phyloP scores from a whole-genome alignment of 2,797 vertebrate genomes.

The Scolopax bukidnonensis region DNA sequence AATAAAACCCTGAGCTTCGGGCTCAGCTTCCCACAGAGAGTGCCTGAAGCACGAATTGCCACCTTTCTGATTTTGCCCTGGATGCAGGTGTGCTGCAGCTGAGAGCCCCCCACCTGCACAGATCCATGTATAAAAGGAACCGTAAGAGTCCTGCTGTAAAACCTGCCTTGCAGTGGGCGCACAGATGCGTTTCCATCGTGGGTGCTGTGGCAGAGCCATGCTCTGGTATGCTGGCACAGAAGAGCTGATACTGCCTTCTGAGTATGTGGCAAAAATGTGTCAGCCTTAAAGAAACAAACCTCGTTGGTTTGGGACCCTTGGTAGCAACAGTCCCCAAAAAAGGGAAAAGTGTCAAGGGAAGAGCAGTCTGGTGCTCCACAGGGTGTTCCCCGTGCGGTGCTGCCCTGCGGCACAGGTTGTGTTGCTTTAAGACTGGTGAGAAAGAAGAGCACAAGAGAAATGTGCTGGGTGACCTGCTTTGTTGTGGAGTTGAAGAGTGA shows the following conservation, averaged over 20 bases:
- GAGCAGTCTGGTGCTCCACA: not conserved
- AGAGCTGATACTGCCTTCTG: no score
- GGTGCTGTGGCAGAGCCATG: not conserved
- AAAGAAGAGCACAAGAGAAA: not conserved
- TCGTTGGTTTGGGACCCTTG: not conserved
- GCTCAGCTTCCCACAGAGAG: not conserved
- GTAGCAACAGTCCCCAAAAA: not conserved
- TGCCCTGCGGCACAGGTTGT: not conserved
- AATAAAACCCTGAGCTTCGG: not conserved
- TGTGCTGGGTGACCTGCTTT: not conserved
- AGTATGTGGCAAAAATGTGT: not conserved
- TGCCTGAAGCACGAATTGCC: not conserved
- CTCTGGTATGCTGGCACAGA: not conserved
- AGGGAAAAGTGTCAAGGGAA: not conserved
- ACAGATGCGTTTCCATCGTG: fast-evolving
- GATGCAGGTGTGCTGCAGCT: not conserved
- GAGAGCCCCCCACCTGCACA: not conserved
- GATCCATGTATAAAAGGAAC: not conserved
- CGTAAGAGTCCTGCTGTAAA: not conserved
- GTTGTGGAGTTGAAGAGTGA: not conserved
- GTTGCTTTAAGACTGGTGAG: not conserved
- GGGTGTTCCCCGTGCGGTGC: not conserved
- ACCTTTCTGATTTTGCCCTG: not conserved
- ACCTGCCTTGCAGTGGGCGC: no score
- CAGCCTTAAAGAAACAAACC: not conserved